These are phyloP conservation scores for Acanthurus tractus DNA, from an alignment of 2,797 vertebrate genomes.

Conservation along the genomic window DNA sequence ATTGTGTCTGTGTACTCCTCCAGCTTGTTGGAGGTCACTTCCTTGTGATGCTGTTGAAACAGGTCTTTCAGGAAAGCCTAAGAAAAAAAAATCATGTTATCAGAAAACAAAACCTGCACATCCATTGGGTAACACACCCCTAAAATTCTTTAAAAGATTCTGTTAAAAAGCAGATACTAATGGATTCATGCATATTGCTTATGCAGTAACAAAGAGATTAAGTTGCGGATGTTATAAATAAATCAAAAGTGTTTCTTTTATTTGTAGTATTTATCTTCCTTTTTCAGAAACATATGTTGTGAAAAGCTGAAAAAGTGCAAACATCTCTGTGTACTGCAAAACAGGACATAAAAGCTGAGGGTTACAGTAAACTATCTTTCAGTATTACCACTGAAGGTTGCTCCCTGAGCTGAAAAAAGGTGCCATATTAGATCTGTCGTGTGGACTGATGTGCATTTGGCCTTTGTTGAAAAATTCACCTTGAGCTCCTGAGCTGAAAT, in stretches of 20 bases:
- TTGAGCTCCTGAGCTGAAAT: conserved; percentile 93
- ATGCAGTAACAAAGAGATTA: not conserved
- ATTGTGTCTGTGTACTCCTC: conserved; percentile 94
- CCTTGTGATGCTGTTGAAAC: conserved; percentile 89
- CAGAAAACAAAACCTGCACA: not conserved
- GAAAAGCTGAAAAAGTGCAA: not conserved
- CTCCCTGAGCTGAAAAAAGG: not conserved
- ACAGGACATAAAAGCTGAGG: conserved; percentile 9
- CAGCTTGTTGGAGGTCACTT: conserved; percentile 88
- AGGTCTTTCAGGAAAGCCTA: conserved; percentile 94
- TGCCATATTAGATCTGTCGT: not conserved
- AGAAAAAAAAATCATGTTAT: conserved; percentile 8
- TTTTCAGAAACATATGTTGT: not conserved
- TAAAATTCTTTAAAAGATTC: not conserved
- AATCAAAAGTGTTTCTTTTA: not conserved
- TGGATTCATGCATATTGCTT: not conserved
- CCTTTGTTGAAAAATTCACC: conserved; percentile 77
- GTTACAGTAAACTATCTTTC: conserved; percentile 1
- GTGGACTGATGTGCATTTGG: not conserved
- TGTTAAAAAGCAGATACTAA: not conserved
- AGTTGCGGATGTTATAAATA: not conserved
- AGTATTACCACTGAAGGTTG: not conserved
- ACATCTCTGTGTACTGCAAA: not conserved
- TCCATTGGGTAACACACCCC: not conserved
- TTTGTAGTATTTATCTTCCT: not conserved